Base-by-base conservation (phyloP, 35 echinoderm and acorn worm species). In the Apostichopus parvimensis region DNA sequence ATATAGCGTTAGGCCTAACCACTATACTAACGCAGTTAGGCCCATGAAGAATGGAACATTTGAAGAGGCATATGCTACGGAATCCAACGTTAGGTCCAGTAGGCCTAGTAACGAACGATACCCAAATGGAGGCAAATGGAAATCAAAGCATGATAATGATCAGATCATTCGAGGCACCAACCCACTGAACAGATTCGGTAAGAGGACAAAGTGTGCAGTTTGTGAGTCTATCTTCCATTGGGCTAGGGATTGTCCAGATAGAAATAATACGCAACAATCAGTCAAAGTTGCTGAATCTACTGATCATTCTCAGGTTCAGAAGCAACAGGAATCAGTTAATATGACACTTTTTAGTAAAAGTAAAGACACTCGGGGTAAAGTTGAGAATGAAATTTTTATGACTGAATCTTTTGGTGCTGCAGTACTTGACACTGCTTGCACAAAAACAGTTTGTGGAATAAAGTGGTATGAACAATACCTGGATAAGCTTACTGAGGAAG, bases 381-480 rank as follows among this genome's bases (percentile, higher is more conserved):
- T 34, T 34, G 28, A 34, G 28, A 89, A 89, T 76, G 25, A 73
- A 75, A 53, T 89, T 75, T 73, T 89, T 4, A 73, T 89, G 61
- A 6, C 18, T 17, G 65, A 89, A 73, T 54, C 87, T 61, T 89
- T 78, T 66, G 87, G 87, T 10, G 58, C 59, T 7, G 1, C 87
- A 5, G 87, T 89, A 10, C 65, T 54, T 54, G 58, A 89, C 26
- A 89, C 87, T 78, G 87, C 87, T 18, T 89, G 87, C 34, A 89
- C 87, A 9, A 86, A 86, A 60, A 86, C 82, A 14, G 82, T 86
- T 9, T 86, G 82, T 59, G 45, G 82, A 15, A 86, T 12, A 60
- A 86, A 21, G 6, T 86, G 82, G 82, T 60, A 55, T 9, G 82
- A 86, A 12, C 8, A 86, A 22, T 86, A 86, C 52, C 53, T 15